Base-by-base conservation (phyloP, 1,140 invertebrate genomes). In the Berghia stephanieae region DNA sequence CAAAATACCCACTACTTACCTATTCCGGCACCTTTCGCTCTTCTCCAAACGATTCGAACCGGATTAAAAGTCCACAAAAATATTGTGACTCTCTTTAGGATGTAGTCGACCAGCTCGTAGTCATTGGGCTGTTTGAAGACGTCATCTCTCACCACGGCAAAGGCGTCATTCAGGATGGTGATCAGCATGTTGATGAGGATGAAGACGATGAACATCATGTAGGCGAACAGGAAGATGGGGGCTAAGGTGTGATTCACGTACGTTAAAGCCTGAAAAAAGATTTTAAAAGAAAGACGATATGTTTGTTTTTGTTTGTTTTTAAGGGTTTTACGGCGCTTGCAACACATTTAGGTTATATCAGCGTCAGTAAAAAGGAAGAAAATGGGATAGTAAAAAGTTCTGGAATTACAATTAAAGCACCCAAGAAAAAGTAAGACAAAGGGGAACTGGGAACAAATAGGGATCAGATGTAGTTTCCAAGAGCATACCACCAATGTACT, bases 51-150 rank as follows among this genome's bases (percentile, higher is more conserved):
- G 10, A 34, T 6, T n/a, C 70, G 70, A 63, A 75, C 60, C 1
- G 72, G 72, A 42, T 18, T 63, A 42, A 38, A 75, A 5, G 18
- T 60, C 72, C 72, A 75, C 1, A 75, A 31, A 3, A 63, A 55
- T 3, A 4, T 21, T 1, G 52, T 75, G n/a, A 27, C 16, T 21
- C 2, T 63, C 0, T 21, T 21, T 2, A 75, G 21, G 2, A 92
- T 89, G 82, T 91, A 92, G 72, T 91, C 89, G 4, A 90, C 90
- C 79, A 93, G 90, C 84, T 93, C 92, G 84, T 93, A 91, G 79
- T 93, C 92, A 80, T 93, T 91, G 31, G 90, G 89, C 77, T 93
- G 90, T 38, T 90, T 87, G 8, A 91, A 88, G 43, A 94, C 91
- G 84, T 95, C 93, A 3, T 70, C 68, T 63, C 84, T 81, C 0